Evolutionary conservation across 2,888 invertebrate species (phyloP), one percentile per base, ranked within the genome.

Genomic region (Callinectes sapidus): DNA sequence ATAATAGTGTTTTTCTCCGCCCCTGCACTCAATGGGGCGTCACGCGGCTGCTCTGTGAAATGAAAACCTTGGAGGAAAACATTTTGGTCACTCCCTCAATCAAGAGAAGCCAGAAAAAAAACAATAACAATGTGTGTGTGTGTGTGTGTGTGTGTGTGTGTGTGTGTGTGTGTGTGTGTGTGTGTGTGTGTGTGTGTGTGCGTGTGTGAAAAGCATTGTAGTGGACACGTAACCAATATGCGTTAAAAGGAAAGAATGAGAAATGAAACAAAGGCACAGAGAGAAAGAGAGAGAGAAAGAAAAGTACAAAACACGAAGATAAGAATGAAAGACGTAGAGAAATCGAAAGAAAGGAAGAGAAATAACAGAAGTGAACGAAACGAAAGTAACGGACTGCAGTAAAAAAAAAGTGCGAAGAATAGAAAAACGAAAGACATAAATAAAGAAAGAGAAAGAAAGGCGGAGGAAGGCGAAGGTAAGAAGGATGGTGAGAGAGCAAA

Each of bases 151-250:
- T 81, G 2, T 6, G 81, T 81, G 81, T 81, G 81, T 81, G 32
- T 81, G 81, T 81, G 81, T 28, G 81, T 81, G 81, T 35, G 81
- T 81, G 81, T 81, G 81, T 81, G 81, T 81, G 81, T 81, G 81
- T 81, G 81, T 81, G 81, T 81, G 81, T 81, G 81, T 81, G 81
- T 81, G 81, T 81, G 81, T 81, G 81, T 81, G 81, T 81, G 81
- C 18, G 81, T 81, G 81, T 81, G 81, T 81, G 81, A 8, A 18
- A 18, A 23, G 16, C 18, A 61, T 61, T 61, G 61, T 16, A 23
- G 61, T 61, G 18, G 16, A 61, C 61, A 18, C 0, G 14, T 61
- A 23, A 61, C 18, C 23, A 61, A 61, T 18, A 61, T 18, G 18
- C 61, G 61, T 61, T 8, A 10, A 23, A 16, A 61, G 14, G 23